Evolutionary conservation across 2,113 vertebrate species (phyloP), one percentile per base, ranked within the genome.

Genomic region (Phyllopteryx taeniolatus): DNA sequence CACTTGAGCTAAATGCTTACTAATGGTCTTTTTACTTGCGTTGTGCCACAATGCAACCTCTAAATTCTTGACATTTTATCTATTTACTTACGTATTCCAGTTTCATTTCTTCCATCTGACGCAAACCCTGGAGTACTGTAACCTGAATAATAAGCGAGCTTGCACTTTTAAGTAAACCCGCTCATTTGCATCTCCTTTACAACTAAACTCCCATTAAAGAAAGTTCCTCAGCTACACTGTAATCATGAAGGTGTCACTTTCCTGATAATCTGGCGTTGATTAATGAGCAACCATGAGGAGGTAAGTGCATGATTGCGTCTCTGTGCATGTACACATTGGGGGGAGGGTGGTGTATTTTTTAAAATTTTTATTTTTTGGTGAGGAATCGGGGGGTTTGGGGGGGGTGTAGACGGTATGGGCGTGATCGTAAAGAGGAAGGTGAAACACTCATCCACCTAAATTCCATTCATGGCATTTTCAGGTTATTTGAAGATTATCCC

Each of bases 181-280:
- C 76, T 77, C 68, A 83, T 85, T 84, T 87, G 76, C 79, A 87
- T 89, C 75, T 65, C 53, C 53, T 83, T 63, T 80, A 77, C 63
- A 81, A 68, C 70, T 73, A 27, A 82, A 80, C 68, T 85, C 78
- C 75, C 84, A 86, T 86, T 77, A 78, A 80, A 85, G 22, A 66
- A 79, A 87, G 74, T 87, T 83, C 64, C 68, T 46, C 70, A 54
- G 75, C 72, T 87, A 85, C 79, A 39, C 67, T 78, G 75, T 75
- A 82, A 87, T 89, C 86, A 87, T 71, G 74, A 77, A 86, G 79
- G 76, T 89, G 85, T 87, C 88, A 89, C 79, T 86, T 86, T 64
- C 79, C 66, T 85, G 84, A 85, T 90, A 86, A 91, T 88, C 75
- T 86, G 86, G 79, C 35, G 33, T 86, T 90, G 88, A 91, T 89